Conservation (phyloP, 2,888 invertebrate species). For the Eupithecia centaureata region DNA sequence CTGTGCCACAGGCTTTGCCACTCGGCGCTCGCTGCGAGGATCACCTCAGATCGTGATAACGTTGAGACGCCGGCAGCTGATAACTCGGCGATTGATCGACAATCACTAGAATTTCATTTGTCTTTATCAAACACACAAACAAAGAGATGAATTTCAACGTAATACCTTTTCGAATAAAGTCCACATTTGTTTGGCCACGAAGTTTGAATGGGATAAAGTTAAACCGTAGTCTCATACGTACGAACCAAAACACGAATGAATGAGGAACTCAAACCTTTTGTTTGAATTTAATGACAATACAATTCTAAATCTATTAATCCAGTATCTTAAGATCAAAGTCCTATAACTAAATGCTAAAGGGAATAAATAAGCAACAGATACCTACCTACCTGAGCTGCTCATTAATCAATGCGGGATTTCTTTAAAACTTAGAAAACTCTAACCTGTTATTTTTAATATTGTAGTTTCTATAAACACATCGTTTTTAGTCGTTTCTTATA, state of each 20-base stretch:
- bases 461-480: neutral
- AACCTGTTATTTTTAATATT: neutral
- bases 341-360: neutral
- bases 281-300: neutral
- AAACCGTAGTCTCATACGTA: conserved; percentile 53
- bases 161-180: conserved; percentile 19
- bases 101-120: conserved; percentile 82
- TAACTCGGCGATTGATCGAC: conserved; percentile 79
- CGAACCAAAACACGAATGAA: neutral
- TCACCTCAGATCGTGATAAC: conserved; percentile 32
- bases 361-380: no score
- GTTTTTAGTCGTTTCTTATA: neutral
- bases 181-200: conserved; percentile 38
- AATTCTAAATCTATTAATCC: no score
- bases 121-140: conserved; percentile 61
- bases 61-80: conserved; percentile 73
- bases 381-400: neutral
- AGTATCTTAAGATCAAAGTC: neutral
- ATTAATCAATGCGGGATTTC: neutral
- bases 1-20: no score
- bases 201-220: conserved; percentile 45
- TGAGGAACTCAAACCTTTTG: neutral
- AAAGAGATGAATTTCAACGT: conserved; percentile 39
- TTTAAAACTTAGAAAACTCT: neutral
- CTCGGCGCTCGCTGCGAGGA: conserved; percentile 18